Base-by-base conservation (phyloP, 2,888 invertebrate genomes). In the Tortrix viridana region DNA sequence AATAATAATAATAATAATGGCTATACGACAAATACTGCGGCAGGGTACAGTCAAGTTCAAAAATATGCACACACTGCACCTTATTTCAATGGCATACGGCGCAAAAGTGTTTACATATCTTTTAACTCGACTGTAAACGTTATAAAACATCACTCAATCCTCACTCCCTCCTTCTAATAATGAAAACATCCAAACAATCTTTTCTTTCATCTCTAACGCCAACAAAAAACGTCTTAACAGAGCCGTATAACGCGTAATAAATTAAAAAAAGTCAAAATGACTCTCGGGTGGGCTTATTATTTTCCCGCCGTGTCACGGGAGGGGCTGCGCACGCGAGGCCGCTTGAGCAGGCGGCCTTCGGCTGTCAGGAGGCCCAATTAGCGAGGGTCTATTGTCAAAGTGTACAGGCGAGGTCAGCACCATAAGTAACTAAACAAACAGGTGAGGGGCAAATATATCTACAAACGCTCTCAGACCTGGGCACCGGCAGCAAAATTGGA, bases 311-410 rank as follows among this genome's bases (percentile, higher is more conserved):
- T 41, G 60, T 46, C 47, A 53, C 46, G 52, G 32, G 59, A 47
- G 53, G 60, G 60, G 53, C 20, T 19, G 53, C 60, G 47, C 53
- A 60, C 47, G 53, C 60, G 53, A 47, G 1, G 60, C 4, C n/a
- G 9, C 20, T 16, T 46, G 46, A 3, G 16, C 50, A 37, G 59
- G 26, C 32, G 19, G 44, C 59, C 59, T 16, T 32, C 14, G 59
- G 59, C 52, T 20, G 4, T 58, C 50, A 41, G 43, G n/a, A 38
- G 38, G 38, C 38, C 38, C 38, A n/a, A 38, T 38, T 38, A n/a
- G 38, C 0, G 12, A 38, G 14, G n/a, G 3, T 38, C n/a, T n/a
- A 14, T 38, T 14, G n/a, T 14, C n/a, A 38, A 38, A n/a, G 26
- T 26, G 7, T 26, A 0, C 26, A 26, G 26, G 7, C n/a, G n/a